Evolutionary conservation across 2,888 invertebrate species (phyloP).

Genomic region (Drosophila acutilabella): DNA sequence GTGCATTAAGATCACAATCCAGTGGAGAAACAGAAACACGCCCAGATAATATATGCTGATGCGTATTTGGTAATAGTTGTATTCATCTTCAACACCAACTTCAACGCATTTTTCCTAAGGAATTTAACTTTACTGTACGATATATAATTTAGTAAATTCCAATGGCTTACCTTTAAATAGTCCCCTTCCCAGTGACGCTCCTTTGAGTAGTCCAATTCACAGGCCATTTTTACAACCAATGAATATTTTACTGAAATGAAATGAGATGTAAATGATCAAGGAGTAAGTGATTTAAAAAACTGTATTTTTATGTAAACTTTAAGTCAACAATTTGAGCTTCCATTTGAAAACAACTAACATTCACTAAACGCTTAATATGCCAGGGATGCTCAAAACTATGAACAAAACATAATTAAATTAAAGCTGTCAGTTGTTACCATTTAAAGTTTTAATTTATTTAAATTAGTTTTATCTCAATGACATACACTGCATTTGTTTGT

Average conservation of each 20-base stretch:
- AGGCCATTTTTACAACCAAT: slow-evolving; percentile 21
- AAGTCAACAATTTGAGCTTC: too few relatives aligned
- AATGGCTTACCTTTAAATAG: slow-evolving; percentile 34
- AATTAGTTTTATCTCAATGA: too few relatives aligned
- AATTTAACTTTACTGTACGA: neutral
- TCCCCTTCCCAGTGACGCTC: slow-evolving; percentile 29
- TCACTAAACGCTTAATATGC: too few relatives aligned
- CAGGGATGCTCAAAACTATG: too few relatives aligned
- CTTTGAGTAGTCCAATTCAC: slow-evolving; percentile 22
- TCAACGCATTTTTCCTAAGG: slow-evolving; percentile 29
- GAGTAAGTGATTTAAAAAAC: neutral
- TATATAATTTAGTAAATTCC: neutral
- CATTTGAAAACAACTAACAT: too few relatives aligned
- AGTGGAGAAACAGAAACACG: slow-evolving; percentile 47
- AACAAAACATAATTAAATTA: too few relatives aligned
- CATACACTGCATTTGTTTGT: too few relatives aligned
- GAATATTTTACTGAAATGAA: neutral
- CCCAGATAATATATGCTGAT: slow-evolving; percentile 22
- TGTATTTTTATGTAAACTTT: too few relatives aligned
- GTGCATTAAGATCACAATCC: slow-evolving; percentile 2
- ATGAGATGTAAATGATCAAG: neutral
- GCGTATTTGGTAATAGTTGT: slow-evolving; percentile 24
- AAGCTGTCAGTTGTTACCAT: too few relatives aligned
- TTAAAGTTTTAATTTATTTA: too few relatives aligned
- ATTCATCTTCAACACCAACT: slow-evolving; percentile 28